Evolutionary conservation across 2,113 vertebrate species (phyloP).

Genomic region (Pitta sordida): DNA sequence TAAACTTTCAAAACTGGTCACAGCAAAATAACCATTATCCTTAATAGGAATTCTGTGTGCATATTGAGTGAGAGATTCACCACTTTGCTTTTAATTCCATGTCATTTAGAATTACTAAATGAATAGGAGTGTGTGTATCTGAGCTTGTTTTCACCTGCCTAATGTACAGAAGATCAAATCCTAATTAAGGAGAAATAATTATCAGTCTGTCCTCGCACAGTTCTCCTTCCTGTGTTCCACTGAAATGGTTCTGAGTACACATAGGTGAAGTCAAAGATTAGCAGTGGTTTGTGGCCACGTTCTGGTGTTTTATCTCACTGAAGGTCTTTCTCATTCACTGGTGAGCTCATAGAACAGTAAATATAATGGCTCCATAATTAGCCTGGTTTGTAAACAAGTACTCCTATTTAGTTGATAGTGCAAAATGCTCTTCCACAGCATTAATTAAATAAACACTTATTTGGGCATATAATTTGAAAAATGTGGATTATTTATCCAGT

Average conservation of each 20-base stretch:
- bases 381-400: conserved; percentile 62
- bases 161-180: conserved; percentile 17
- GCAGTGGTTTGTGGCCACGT: not conserved
- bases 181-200: conserved; percentile 43
- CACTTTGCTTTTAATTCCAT: conserved; percentile 35
- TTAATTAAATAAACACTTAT: conserved; percentile 64
- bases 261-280: conserved; percentile 15
- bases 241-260: not conserved
- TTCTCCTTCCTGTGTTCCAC: not conserved
- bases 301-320: not conserved
- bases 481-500: conserved; percentile 20
- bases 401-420: conserved; percentile 51
- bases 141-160: conserved; percentile 15
- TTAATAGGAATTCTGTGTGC: not conserved
- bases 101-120: conserved; percentile 40
- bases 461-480: conserved; percentile 53
- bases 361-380: conserved; percentile 68
- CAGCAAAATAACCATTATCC: conserved; percentile 21
- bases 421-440: conserved; percentile 57
- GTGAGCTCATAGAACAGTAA: conserved; percentile 21
- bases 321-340: conserved; percentile 1
- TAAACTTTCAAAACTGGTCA: conserved; percentile 13
- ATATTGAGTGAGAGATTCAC: conserved; percentile 14
- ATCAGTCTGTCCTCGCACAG: not conserved
- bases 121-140: not conserved